These are phyloP conservation scores for Lagopus leucura DNA, from an alignment of 2,113 vertebrate genomes.

Conservation along the genomic window DNA sequence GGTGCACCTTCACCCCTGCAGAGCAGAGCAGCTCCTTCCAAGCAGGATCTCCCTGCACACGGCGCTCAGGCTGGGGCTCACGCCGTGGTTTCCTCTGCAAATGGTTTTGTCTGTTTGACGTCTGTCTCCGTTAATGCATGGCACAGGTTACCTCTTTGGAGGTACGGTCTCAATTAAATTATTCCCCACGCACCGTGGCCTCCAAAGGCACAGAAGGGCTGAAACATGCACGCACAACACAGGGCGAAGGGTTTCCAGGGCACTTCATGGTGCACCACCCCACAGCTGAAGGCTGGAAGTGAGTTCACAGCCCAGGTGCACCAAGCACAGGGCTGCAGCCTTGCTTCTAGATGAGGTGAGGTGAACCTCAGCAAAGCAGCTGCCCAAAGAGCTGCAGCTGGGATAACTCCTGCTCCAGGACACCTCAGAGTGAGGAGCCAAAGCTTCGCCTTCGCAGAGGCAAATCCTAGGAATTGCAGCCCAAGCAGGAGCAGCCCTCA, in stretches of 20 bases:
- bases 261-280: background rate
- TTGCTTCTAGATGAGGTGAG: background rate
- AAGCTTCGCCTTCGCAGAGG: background rate
- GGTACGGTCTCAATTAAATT: background rate
- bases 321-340: fast-evolving
- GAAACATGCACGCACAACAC: fast-evolving
- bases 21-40: fast-evolving
- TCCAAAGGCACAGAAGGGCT: background rate
- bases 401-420: background rate
- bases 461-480: background rate
- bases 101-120: background rate
- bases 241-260: too few relatives aligned
- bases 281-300: background rate
- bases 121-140: background rate
- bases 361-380: fast-evolving
- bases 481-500: background rate
- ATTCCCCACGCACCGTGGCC: background rate
- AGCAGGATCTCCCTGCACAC: background rate
- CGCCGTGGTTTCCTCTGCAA: background rate
- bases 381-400: too few relatives aligned
- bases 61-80: background rate
- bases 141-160: background rate
- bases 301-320: background rate
- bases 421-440: background rate
- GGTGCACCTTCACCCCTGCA: background rate